Base-by-base conservation (phyloP, 2,888 invertebrate species). In the Hyalella azteca region DNA sequence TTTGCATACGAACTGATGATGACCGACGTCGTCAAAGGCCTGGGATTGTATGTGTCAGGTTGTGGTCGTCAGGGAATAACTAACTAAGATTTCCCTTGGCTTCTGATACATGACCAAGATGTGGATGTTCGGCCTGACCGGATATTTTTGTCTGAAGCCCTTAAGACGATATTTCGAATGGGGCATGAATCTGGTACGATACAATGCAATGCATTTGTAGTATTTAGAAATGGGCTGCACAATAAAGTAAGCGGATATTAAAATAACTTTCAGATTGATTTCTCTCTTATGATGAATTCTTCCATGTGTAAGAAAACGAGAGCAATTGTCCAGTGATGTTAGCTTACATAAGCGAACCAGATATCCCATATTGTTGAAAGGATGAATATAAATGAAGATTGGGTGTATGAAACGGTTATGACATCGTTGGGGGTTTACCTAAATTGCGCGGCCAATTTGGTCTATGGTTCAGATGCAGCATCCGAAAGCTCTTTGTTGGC, bases 321-420 rank as follows among this genome's bases (percentile, higher is more conserved):
- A n/a, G n/a, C n/a, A n/a, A n/a, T n/a, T n/a, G n/a, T n/a, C n/a
- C n/a, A n/a, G n/a, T n/a, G n/a, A 66, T 66, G 36, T 36, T 29
- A 36, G 66, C 66, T 36, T 36, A 66, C 36, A 66, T n/a, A 66
- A 66, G 66, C 66, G 36, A 66, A 66, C 66, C 36, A 66, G 66
- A 29, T 66, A 66, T 36, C 66, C 39, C 19, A 66, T 66, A 36
- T 66, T 36, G 66, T 66, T 66, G 36, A 66, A 66, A 66, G 66
- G 66, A 66, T 66, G 66, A 66, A 66, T 66, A 36, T 66, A 66
- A 66, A 66, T 66, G 66, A 66, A 66, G 66, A 66, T 66, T 66
- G 66, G 66, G 66, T 66, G 66, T 36, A 66, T 66, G 66, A 36
- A 66, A 66, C 36, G 36, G 66, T 66, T 66, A 66, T 66, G 66